Conservation (phyloP, 2,888 invertebrate genomes). For the Venusia cambrica region DNA sequence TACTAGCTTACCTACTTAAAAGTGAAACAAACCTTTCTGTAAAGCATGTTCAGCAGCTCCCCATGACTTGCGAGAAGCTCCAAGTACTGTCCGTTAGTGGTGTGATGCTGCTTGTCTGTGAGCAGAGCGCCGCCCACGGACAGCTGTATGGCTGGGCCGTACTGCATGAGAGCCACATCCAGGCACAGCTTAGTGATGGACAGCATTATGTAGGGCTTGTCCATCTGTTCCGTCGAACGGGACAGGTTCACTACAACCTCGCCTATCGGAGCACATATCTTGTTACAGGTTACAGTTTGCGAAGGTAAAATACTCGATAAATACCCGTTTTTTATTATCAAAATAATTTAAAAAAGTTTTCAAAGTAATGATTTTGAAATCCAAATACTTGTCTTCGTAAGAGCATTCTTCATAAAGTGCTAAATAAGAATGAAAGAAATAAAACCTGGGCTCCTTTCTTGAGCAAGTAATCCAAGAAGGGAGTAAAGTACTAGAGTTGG, state of each 20-base stretch:
- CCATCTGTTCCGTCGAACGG: conserved; percentile 83
- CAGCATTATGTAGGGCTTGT: conserved; percentile 88
- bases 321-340: too few species aligned
- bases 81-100: conserved; percentile 87
- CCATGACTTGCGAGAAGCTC: conserved; percentile 85
- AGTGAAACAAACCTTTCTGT: conserved; percentile 84
- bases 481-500: too few species aligned
- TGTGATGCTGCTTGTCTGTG: conserved; percentile 89
- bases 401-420: too few species aligned
- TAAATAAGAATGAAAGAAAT: too few species aligned
- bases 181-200: conserved; percentile 85
- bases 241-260: conserved; percentile 84
- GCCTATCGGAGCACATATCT: conserved; percentile 70
- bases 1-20: neutral
- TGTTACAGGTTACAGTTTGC: too few species aligned
- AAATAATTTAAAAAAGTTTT: too few species aligned
- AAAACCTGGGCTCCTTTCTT: too few species aligned
- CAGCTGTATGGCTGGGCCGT: conserved; percentile 89
- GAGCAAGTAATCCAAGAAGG: too few species aligned
- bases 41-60: conserved; percentile 86
- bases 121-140: conserved; percentile 59
- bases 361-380: too few species aligned
- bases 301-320: too few species aligned
- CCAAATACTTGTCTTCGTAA: too few species aligned
- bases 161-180: conserved; percentile 89